Percentiles rank a stretch among this genome's conserved stretches.
These are phyloP conservation scores for Nebria ingens DNA, from an alignment of 1,140 invertebrate genomes.

Conservation along the genomic window DNA sequence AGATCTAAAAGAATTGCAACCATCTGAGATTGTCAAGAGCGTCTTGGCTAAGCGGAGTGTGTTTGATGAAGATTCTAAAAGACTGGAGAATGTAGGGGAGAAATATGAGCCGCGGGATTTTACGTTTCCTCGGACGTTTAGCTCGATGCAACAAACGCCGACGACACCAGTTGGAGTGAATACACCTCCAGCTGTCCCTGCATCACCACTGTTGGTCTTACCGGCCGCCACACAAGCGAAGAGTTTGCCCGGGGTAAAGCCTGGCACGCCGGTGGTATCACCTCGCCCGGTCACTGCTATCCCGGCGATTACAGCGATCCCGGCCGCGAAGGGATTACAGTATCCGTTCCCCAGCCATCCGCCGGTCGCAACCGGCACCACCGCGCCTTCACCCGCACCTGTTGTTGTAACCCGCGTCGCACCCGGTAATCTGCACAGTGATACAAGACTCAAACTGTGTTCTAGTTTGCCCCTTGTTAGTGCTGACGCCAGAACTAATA, in stretches of 20 bases:
- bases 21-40: slow-evolving; percentile 88
- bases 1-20: slow-evolving; percentile 65
- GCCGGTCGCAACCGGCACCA: slow-evolving; percentile 33
- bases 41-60: slow-evolving; percentile 85
- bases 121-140: slow-evolving; percentile 25
- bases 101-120: slow-evolving; percentile 71
- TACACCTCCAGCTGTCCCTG: slow-evolving; percentile 17
- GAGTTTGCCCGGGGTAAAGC: slow-evolving; percentile 13
- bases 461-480: slow-evolving; percentile 30
- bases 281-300: slow-evolving; percentile 15
- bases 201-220: slow-evolving; percentile 15
- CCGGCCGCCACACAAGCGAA: slow-evolving; percentile 22
- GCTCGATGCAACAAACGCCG: slow-evolving; percentile 6
- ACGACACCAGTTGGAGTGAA: slow-evolving; percentile 26
- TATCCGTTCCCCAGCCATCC: slow-evolving; percentile 74
- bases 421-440: slow-evolving; percentile 29
- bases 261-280: slow-evolving; percentile 13
- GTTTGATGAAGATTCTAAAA: slow-evolving; percentile 90
- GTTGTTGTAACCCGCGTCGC: slow-evolving; percentile 31
- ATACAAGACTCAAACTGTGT: slow-evolving; percentile 33
- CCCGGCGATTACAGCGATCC: slow-evolving; percentile 21
- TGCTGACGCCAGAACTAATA: slow-evolving; percentile 35
- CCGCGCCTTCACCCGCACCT: slow-evolving; percentile 19
- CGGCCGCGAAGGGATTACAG: slow-evolving; percentile 50
- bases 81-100: slow-evolving; percentile 79